Percentiles rank a stretch among this genome's conserved stretches.
Conservation (phyloP, 2,797 vertebrate genomes). For the Argya squamiceps region DNA sequence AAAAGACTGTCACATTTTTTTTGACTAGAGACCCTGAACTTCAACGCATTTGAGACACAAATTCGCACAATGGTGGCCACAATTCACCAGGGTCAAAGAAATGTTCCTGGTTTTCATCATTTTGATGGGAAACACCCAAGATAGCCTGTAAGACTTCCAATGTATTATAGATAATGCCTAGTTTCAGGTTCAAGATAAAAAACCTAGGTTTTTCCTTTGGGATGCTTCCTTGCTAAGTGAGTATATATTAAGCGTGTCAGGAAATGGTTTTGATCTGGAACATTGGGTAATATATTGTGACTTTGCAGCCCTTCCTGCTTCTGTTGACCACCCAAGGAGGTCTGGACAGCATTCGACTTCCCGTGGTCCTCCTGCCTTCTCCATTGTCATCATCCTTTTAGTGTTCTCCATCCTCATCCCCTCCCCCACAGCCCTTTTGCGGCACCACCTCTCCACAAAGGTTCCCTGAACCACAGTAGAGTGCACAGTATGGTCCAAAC, state of each 20-base stretch:
- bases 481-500: rapidly evolving
- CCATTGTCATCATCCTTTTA: background rate
- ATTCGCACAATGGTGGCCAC: background rate
- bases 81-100: background rate
- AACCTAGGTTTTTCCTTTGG: background rate
- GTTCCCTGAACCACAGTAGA: rapidly evolving
- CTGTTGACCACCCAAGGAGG: rapidly evolving
- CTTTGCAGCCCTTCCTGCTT: background rate
- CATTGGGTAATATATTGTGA: background rate
- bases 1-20: background rate
- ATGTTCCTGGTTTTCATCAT: background rate
- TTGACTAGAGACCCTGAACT: background rate
- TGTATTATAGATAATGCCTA: background rate
- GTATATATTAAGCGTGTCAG: background rate
- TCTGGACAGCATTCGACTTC: background rate
- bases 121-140: background rate
- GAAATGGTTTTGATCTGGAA: background rate
- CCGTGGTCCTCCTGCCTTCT: background rate
- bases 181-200: background rate
- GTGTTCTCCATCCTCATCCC: background rate
- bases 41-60: background rate
- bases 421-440: rapidly evolving
- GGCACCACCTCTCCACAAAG: background rate
- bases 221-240: background rate
- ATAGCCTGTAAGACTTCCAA: background rate